Base-by-base conservation (phyloP, 2,797 vertebrate species). In the Onychomys arenicola region DNA sequence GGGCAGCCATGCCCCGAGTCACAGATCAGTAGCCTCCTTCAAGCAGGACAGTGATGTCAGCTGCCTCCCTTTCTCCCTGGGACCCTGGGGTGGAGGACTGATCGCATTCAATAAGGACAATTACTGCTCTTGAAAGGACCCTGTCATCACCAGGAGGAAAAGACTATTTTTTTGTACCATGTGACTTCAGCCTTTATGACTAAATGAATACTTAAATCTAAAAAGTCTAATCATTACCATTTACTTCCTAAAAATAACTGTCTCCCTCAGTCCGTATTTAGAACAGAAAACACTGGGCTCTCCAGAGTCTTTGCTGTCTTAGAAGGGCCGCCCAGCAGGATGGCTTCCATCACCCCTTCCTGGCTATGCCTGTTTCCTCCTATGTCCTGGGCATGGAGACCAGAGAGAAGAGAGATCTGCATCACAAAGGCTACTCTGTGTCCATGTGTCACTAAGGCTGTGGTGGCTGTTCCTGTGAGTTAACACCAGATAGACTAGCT, bases 61-160 rank as follows among this genome's bases (percentile, higher is more conserved):
- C 34, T 12, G 37, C 8, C 43, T 37, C 55, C 49, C 71, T 81
- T 43, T 86, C 82, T 86, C 46, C 5, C 21, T 77, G 81, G 46
- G 97, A 98, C 98, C 97, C 76, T 82, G 95, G 97, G 97, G 96
- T 5, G 7, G 97, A 97, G 97, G 97, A 91, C 97, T 97, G 97
- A 97, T 98, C 97, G 93, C 95, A 95, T 80, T 98, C 97, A 96
- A 96, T 95, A 94, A 96, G 98, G 97, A 97, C 98, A 96, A 98
- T 98, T 97, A 97, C 80, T 80, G 96, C 96, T 96, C 97, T 98
- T 95, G 95, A 98, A 97, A 95, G 94, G 97, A 97, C 98, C 98
- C 98, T 98, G 87, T 98, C 98, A 98, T 98, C 98, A 98, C n/a
- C 81, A 49, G 91, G 96, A 98, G 98, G 94, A 98, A 98, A 98